phyloP scores from a whole-genome alignment of 2,888 invertebrate genomes.

The Noctuana brunneofusca region DNA sequence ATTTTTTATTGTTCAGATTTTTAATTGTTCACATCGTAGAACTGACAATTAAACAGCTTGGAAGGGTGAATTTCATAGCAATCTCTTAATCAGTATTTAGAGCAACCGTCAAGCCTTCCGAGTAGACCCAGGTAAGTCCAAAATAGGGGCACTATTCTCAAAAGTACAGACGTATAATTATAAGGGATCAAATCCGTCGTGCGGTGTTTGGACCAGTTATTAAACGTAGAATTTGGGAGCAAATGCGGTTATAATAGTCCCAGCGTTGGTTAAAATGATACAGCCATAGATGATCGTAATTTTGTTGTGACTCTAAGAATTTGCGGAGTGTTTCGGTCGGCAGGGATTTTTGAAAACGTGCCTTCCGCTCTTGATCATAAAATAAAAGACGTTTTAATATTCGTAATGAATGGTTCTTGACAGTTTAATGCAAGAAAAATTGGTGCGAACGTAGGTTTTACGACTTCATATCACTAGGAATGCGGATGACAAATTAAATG shows the following conservation, averaged over 20 bases:
- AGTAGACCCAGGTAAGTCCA: slow-evolving; percentile 55
- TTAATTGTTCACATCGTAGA: slow-evolving; percentile 41
- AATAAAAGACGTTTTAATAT: slow-evolving; percentile 49
- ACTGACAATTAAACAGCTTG: slow-evolving; percentile 52
- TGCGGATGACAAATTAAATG: slow-evolving; percentile 42
- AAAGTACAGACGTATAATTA: slow-evolving; percentile 73
- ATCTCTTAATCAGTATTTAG: slow-evolving; percentile 57
- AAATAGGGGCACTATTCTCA: slow-evolving; percentile 65
- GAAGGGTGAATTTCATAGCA: slow-evolving; percentile 58
- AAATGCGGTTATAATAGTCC: slow-evolving; percentile 80
- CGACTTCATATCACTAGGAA: slow-evolving; percentile 38
- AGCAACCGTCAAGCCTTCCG: slow-evolving; percentile 49
- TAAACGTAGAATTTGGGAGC: slow-evolving; percentile 69
- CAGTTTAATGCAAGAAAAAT: slow-evolving; percentile 55
- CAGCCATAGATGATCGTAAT: slow-evolving; percentile 55
- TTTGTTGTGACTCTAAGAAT: slow-evolving; percentile 54
- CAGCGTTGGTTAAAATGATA: slow-evolving; percentile 64
- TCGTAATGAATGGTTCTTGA: slow-evolving; percentile 59
- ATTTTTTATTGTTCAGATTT: slow-evolving; percentile 25
- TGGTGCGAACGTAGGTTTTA: slow-evolving; percentile 56
- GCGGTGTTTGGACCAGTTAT: slow-evolving; percentile 67
- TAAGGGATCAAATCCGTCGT: slow-evolving; percentile 71
- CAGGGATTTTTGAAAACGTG: slow-evolving; percentile 55
- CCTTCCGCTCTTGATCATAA: slow-evolving; percentile 61
- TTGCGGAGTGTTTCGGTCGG: slow-evolving; percentile 58